A percentile compares a stretch with the other conserved stretches of the same genome.
Conservation (phyloP, 2,888 invertebrate genomes). For the Kuschelorhynchus macadamiae region DNA sequence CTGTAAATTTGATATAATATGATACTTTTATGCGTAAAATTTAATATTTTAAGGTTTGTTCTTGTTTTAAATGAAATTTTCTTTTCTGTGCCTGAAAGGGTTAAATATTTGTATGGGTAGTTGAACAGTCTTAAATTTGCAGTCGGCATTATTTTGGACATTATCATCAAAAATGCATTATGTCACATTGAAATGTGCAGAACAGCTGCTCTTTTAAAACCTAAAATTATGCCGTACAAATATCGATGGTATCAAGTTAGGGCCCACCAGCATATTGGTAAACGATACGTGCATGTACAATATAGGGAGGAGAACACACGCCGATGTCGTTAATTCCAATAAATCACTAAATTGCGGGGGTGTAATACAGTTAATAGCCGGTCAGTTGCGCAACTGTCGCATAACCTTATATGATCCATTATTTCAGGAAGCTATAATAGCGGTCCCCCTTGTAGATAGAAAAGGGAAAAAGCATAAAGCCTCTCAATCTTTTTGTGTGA, state of each 20-base stretch:
- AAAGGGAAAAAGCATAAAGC: slow-evolving; percentile 29
- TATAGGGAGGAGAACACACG: slow-evolving; percentile 29
- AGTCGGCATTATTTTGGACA: slow-evolving; percentile 15
- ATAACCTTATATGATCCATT: slow-evolving; percentile 52
- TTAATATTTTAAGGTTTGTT: no score
- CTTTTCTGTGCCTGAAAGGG: no score
- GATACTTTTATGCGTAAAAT: no score
- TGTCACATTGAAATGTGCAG: slow-evolving; percentile 10
- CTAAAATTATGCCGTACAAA: slow-evolving; percentile 45
- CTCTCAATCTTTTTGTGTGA: not conserved
- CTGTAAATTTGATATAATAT: no score
- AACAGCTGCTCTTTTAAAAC: slow-evolving; percentile 33
- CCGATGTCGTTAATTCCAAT: slow-evolving; percentile 51
- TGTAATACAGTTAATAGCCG: slow-evolving; percentile 59
- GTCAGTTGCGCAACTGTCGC: slow-evolving; percentile 61
- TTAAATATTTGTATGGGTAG: no score
- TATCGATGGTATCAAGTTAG: slow-evolving; percentile 30
- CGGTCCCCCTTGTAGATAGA: slow-evolving; percentile 10
- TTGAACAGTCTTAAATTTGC: no score
- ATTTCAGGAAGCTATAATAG: slow-evolving; percentile 40
- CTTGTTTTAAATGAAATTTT: no score
- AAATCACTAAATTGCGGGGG: slow-evolving; percentile 62
- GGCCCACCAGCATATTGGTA: slow-evolving; percentile 48
- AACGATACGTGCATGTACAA: slow-evolving; percentile 27
- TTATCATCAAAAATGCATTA: slow-evolving; percentile 49